Base-by-base conservation (phyloP, 2,888 invertebrate genomes). In the Nomada ferruginata region DNA sequence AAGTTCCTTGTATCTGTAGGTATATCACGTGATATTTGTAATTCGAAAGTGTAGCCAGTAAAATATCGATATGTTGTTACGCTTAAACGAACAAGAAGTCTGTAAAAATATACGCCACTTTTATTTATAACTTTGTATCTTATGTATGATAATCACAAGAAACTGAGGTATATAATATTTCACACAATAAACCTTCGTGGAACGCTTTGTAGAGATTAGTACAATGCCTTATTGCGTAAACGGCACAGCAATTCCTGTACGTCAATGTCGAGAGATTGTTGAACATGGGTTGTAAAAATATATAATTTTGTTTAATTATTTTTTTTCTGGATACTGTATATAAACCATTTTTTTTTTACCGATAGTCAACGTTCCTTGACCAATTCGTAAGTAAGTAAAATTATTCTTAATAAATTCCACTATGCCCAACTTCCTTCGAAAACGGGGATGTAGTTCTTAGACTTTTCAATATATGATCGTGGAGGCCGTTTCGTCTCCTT, bases 381-480 rank as follows among this genome's bases (percentile, higher is more conserved):
- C 18, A 26, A 29, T 44, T 55, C 1, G 47, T 42, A 44, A 77
- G 78, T 63, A 68, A 75, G 64, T 63, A 72, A 66, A 42, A 47
- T 66, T 59, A 64, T 36, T 36, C 36, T 65, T 53, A 36, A 72
- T 68, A 36, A 60, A 20, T 36, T 29, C 50, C 5, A 73, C 61
- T 47, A 44, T 36, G 66, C 66, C 94, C 95, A 70, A n/a, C 13
- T 47, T 80, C 78, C n/a, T 72, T 94, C 86, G 94, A 94, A 91
- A 95, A 96, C 0, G 96, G 95, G 91, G 96, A 96, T 2, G 94
- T 94, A 36, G 94, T 94, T 82, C 96, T 95, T 91, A 96, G 94
- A 91, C 96, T 96, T 66, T 95, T 95, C 71, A 96, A 93, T 36
- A 95, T 92, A 90, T 96, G 95, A 0, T 95, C 95, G 65, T 95